Base-by-base conservation (phyloP, 64 coral and sea anemone species). In the Pocillopora verrucosa region DNA sequence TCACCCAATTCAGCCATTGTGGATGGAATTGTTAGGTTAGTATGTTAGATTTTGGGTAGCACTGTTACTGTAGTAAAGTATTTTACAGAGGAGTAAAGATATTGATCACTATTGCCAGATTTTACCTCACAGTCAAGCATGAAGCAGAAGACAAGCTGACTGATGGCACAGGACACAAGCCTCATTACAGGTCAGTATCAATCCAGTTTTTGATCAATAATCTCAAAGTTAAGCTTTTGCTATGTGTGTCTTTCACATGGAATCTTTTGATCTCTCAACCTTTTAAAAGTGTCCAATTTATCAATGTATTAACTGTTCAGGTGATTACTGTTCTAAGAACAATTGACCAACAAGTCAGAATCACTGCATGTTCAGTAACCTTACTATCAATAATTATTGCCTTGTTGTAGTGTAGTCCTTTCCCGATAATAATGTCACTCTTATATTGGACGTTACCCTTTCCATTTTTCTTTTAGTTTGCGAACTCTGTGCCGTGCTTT, bases 161-260 rank as follows among this genome's bases (percentile, higher is more conserved):
- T 12, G 97, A 99, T 89, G 97, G 97, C 13, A 95, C 93, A 65
- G 97, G 97, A 59, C 90, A 99, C 60, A 95, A 93, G 58, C 97
- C 97, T 62, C 94, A 99, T 88, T 99, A 99, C 88, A 99, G 97
- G 97, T 99, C 14, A 61, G 25, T 22, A 25, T 76, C 13, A 69
- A 69, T 69, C 17, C 22, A 51, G 41, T 51, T 51, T 51, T 51
- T 51, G 3, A 51, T 51, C 41, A 51, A 7, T 51, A 51, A 51
- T 4, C 41, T 51, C 41, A 3, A 51, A 51, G 41, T 51, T 51
- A 51, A 51, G 41, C 41, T 51, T 7, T 51, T 51, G 41, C 41
- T 7, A 51, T 51, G 41, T 51, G 41, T 51, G 30, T 51, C n/a
- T n/a, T n/a, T 51, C 41, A 51, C 7, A 7, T 51, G 3, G 7